Base-by-base conservation (phyloP, 2,113 vertebrate species). In the Tiliqua scincoides region DNA sequence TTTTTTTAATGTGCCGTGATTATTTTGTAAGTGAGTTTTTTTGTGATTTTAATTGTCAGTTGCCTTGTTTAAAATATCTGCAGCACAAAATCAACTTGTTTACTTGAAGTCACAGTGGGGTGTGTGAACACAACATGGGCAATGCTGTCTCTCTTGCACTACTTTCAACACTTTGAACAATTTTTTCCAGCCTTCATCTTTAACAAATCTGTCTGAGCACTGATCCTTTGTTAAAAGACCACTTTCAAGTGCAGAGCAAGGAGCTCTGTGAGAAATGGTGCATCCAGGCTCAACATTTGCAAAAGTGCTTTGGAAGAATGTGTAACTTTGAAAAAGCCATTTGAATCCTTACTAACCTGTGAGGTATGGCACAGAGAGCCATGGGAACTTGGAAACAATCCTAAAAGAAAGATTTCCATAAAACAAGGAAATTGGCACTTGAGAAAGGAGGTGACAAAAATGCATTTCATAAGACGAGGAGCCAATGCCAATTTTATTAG, bases 401-500 rank as follows among this genome's bases (percentile, higher is more conserved):
- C 63, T 86, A 61, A 77, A 91, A 89, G 52, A 14, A 54, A 30
- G 27, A 67, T 82, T 65, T 75, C n/a, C 74, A 37, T 85, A 54
- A 48, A 90, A 80, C 92, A 94, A 93, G 91, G 87, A 94, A 93
- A 91, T 82, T 85, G 92, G 87, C 87, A 93, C 86, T 63, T 85
- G 80, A 84, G 32, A 79, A n/a, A 65, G 30, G 83, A 75, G 76
- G 78, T 10, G 84, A 52, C 62, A 90, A 83, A 90, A 84, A 61
- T 2, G 1, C 81, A 87, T 90, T 88, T 90, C 62, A 82, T 73
- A 75, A 88, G 75, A 79, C 54, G 79, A 71, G 71, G 88, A 89
- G 83, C 43, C 89, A 93, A 27, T 40, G 52, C 74, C 68, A 61
- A 14, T 92, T 92, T 91, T 94, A 93, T 92, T 87, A 73, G 85